Conservation (phyloP, 2,797 vertebrate species). For the Periparus ater region DNA sequence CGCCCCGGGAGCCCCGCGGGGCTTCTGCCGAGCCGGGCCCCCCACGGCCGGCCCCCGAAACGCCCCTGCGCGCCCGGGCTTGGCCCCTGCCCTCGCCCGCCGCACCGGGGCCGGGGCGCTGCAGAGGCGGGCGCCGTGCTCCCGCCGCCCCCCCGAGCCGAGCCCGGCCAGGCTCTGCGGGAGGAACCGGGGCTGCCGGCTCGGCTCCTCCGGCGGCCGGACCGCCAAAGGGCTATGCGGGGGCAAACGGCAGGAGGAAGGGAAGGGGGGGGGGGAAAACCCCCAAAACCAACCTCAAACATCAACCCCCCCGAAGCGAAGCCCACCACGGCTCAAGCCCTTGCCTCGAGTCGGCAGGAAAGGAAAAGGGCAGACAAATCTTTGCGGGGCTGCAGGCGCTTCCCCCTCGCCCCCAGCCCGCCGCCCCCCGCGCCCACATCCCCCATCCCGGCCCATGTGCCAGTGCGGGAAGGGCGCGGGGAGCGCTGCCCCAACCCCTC, state of each 20-base stretch:
- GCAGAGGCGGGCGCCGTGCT: background rate
- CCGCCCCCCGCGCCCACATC: background rate
- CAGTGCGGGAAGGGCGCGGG: background rate
- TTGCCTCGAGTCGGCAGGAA: slow-evolving; percentile 16
- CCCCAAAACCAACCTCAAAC: background rate
- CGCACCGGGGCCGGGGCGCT: slow-evolving; percentile 6
- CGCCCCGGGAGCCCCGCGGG: background rate
- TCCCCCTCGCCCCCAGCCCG: background rate
- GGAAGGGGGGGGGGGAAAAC: accelerated
- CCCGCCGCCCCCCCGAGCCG: background rate
- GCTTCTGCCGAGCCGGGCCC: background rate
- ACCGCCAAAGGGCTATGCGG: slow-evolving; percentile 60
- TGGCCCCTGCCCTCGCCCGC: slow-evolving; percentile 13
- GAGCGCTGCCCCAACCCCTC: background rate
- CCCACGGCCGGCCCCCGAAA: background rate
- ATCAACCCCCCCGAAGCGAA: background rate
- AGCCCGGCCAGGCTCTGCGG: background rate
- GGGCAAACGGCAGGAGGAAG: background rate
- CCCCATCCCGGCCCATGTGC: background rate
- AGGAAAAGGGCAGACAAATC: slow-evolving; percentile 9
- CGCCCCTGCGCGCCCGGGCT: background rate
- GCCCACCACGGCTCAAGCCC: slow-evolving; percentile 57
- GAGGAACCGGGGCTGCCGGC: background rate
- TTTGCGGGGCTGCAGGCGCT: slow-evolving; percentile 35
- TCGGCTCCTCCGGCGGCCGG: slow-evolving; percentile 1